phyloP scores from a whole-genome alignment of 2,797 vertebrate species.

The Phrynocephalus vlangalii region DNA sequence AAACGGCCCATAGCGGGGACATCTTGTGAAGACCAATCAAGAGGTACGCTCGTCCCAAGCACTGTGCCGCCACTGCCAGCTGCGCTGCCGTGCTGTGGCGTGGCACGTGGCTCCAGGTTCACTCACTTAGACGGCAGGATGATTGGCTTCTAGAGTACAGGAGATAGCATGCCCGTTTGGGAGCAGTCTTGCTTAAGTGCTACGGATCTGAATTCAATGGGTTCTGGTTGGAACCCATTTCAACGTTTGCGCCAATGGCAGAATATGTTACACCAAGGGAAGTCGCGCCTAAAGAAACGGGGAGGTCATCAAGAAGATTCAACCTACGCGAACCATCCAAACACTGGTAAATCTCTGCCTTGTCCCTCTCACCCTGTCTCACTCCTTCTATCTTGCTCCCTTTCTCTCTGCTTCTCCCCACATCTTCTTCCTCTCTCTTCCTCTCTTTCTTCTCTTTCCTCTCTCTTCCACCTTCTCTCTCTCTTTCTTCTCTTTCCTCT shows the following conservation, averaged over 20 bases:
- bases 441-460: neutral
- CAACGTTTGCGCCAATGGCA: constrained; percentile 29
- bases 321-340: constrained; percentile 43
- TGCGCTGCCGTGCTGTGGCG: neutral
- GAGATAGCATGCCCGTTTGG: constrained; percentile 34
- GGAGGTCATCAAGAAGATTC: constrained; percentile 45
- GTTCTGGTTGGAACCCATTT: constrained; percentile 50
- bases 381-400: neutral
- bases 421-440: neutral
- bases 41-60: neutral
- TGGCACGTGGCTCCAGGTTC: neutral
- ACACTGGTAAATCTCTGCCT: constrained; percentile 46
- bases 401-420: neutral
- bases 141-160: neutral
- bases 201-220: neutral
- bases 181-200: constrained; percentile 30
- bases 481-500: no score
- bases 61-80: neutral
- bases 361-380: neutral
- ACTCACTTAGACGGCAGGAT: constrained; percentile 27
- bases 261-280: constrained; percentile 30
- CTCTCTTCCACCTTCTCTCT: neutral
- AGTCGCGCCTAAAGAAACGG: constrained; percentile 13
- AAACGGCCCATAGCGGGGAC: neutral
- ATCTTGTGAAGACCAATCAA: neutral